Conservation (phyloP, 1,140 invertebrate species). For the Tetraneura akinire region DNA sequence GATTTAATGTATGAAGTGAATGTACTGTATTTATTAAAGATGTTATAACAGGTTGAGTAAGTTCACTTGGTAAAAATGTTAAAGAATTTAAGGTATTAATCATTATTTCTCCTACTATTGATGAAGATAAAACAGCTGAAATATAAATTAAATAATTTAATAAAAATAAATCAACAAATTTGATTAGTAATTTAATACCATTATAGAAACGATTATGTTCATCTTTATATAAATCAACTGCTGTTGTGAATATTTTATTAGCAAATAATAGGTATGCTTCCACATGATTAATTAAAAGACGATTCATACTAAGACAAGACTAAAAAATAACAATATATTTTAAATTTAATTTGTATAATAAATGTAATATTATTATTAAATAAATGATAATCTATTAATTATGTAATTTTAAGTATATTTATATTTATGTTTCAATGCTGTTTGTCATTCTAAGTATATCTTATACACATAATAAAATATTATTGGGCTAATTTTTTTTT, state of each 20-base stretch:
- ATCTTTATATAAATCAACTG: conserved; percentile 20
- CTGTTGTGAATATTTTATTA: conserved; percentile 31
- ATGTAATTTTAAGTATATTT: no score
- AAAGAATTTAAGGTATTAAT: conserved; percentile 38
- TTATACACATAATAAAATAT: no score
- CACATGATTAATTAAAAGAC: conserved; percentile 39
- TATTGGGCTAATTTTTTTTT: no score
- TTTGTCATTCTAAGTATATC: no score
- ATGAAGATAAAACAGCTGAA: conserved; percentile 38
- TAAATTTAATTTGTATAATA: no score
- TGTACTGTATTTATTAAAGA: conserved; percentile 46
- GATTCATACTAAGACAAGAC: conserved; percentile 35
- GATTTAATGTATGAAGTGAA: conserved; percentile 39
- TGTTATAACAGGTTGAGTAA: conserved; percentile 29
- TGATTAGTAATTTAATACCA: conserved; percentile 1
- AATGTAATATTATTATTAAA: neutral
- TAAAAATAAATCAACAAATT: neutral
- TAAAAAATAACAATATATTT: conserved; percentile 17
- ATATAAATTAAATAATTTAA: neutral
- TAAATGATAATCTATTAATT: neutral
- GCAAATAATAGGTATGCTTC: conserved; percentile 39
- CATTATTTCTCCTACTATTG: conserved; percentile 46
- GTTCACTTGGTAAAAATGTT: conserved; percentile 33
- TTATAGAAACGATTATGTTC: conserved; percentile 7
- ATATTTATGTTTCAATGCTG: no score